Evolutionary conservation across 2,888 invertebrate species (phyloP).

Genomic region (Plebejus melissa): DNA sequence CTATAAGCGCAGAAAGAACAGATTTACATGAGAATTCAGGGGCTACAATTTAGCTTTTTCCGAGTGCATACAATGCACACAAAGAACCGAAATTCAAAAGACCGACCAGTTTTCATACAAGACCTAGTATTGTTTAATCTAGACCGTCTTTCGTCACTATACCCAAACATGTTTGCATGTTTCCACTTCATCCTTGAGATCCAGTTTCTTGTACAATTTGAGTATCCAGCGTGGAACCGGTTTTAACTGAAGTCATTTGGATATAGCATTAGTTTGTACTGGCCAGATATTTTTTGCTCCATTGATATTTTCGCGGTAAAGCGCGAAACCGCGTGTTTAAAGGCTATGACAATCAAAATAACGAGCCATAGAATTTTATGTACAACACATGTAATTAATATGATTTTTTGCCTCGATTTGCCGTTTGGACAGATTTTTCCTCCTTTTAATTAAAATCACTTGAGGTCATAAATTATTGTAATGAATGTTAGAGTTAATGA

Average conservation of each 20-base stretch:
- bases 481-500: neutral
- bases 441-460: neutral
- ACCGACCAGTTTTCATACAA: conserved; percentile 11
- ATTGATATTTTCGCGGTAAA: neutral
- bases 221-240: conserved; percentile 23
- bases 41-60: neutral
- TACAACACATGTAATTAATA: too few relatives aligned
- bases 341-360: neutral
- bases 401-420: neutral
- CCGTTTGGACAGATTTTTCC: neutral
- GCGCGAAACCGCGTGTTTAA: neutral
- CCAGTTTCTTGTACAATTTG: conserved; percentile 25
- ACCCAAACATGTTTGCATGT: conserved; percentile 24
- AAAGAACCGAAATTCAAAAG: conserved; percentile 9
- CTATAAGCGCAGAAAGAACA: too few relatives aligned
- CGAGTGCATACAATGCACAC: neutral
- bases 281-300: conserved; percentile 2
- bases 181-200: conserved; percentile 25
- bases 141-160: conserved; percentile 26
- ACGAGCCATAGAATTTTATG: too few relatives aligned
- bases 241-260: conserved; percentile 12
- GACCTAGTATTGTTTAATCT: conserved; percentile 16
- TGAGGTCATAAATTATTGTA: neutral
- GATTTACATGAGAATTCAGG: too few relatives aligned
- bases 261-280: neutral